Percentiles rank a stretch among this genome's conserved stretches.
These are phyloP conservation scores for Hirtodrosophila duncani DNA, from an alignment of 2,888 invertebrate species.

Conservation along the genomic window DNA sequence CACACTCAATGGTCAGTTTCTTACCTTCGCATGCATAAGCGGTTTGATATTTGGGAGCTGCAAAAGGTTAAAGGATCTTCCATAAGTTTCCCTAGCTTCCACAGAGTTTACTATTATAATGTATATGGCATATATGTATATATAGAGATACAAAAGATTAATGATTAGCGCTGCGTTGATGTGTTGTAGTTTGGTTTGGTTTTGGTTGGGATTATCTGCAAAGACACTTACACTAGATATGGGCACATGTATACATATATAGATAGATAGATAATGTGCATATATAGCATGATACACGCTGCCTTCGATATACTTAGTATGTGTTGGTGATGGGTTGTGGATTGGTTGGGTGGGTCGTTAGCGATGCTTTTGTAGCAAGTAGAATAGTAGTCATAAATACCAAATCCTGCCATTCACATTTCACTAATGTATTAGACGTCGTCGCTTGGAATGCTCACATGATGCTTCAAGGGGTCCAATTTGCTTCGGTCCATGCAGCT, in stretches of 20 bases:
- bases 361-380: conserved; percentile 59
- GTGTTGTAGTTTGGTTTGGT: conserved; percentile 75
- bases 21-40: conserved; percentile 97
- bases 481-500: no score
- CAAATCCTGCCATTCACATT: conserved; percentile 53
- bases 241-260: conserved; percentile 12
- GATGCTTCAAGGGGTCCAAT: no score
- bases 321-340: conserved; percentile 37
- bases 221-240: conserved; percentile 60
- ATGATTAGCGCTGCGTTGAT: conserved; percentile 60
- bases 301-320: conserved; percentile 63
- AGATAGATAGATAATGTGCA: conserved; percentile 31
- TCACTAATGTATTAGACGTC: background rate
- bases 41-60: conserved; percentile 88
- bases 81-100: conserved; percentile 4
- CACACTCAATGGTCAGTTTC: conserved; percentile 91
- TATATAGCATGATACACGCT: conserved; percentile 33
- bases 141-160: conserved; percentile 28
- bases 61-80: conserved; percentile 41
- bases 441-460: background rate
- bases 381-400: conserved; percentile 72
- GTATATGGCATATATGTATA: background rate
- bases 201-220: conserved; percentile 61
- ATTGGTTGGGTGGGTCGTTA: conserved; percentile 49
- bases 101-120: background rate